Evolutionary conservation across 2,888 invertebrate species (phyloP).

Genomic region (Sesia apiformis): DNA sequence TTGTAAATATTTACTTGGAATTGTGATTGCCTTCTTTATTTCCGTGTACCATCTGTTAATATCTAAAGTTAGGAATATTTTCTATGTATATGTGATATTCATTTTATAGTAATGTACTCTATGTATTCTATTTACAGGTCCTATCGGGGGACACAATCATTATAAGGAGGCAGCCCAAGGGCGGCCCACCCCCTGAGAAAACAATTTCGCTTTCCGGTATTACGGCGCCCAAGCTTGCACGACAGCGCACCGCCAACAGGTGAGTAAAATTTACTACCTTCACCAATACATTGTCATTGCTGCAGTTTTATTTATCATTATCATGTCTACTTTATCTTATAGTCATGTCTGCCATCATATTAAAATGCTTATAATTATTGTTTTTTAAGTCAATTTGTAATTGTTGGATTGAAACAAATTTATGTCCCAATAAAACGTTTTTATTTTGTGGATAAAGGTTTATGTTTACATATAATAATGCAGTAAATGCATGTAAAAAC

Average conservation of each 20-base stretch:
- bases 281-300: background rate
- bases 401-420: too few relatives aligned
- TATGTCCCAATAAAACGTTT: too few relatives aligned
- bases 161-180: conserved; percentile 88
- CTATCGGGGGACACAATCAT: conserved; percentile 97
- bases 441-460: too few relatives aligned
- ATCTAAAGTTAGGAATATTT: background rate
- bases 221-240: conserved; percentile 89
- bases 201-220: conserved; percentile 93
- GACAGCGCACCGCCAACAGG: conserved; percentile 59
- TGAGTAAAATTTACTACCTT: conserved; percentile 20
- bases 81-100: background rate
- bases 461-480: too few relatives aligned
- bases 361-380: too few relatives aligned
- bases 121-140: conserved; percentile 75
- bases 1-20: too few relatives aligned
- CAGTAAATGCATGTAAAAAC: too few relatives aligned
- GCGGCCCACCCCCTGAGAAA: conserved; percentile 94
- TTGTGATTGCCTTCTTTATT: too few relatives aligned
- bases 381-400: too few relatives aligned
- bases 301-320: background rate
- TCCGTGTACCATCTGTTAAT: too few relatives aligned
- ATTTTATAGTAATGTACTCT: background rate
- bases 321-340: background rate
- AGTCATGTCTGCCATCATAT: background rate